Base-by-base conservation (phyloP, 1,140 invertebrate species). In the Drosophila simulans region DNA sequence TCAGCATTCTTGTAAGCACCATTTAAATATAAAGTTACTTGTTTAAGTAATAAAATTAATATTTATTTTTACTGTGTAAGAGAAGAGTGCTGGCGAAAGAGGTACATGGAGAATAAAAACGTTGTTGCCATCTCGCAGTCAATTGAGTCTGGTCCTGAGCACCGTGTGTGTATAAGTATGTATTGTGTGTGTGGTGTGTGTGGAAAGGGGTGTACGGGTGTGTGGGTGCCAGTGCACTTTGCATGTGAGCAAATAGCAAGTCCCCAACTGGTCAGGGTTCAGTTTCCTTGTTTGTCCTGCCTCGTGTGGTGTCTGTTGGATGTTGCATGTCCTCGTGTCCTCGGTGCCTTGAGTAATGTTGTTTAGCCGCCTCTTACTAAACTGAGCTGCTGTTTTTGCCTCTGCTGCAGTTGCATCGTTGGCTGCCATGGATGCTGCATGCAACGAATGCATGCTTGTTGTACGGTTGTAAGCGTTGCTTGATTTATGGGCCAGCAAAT, bases 331-430 rank as follows among this genome's bases (percentile, higher is more conserved):
- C 45, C 34, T 54, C 63, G 52, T 52, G 53, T 74, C 39, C 35
- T 54, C 43, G 37, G 64, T 48, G 62, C 53, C 72, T 76, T 76
- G 72, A 76, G 72, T 76, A 76, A 76, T 76, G 71, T 76, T 76
- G 53, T 66, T 76, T 53, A 48, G 72, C 17, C 37, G 34, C 60
- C 54, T 52, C 71, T 46, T 53, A 66, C 60, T 35, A 37, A 45
- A 31, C 56, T n/a, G 55, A 45, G 11, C 39, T 40, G 60, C 15
- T 37, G 48, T n/a, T 51, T 53, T 53, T 37, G 51, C 27, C 17
- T 0, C 8, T 42, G 53, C 53, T 43, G 15, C 27, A 11, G 34
- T 20, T 58, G 55, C 22, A 15, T 20, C 17, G 10, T 42, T 34
- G n/a, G 46, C 52, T 56, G 70, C 51, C 49, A 42, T 17, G 17